Base-by-base conservation (phyloP, 2,797 vertebrate genomes). In the Diplodus puntazzo region DNA sequence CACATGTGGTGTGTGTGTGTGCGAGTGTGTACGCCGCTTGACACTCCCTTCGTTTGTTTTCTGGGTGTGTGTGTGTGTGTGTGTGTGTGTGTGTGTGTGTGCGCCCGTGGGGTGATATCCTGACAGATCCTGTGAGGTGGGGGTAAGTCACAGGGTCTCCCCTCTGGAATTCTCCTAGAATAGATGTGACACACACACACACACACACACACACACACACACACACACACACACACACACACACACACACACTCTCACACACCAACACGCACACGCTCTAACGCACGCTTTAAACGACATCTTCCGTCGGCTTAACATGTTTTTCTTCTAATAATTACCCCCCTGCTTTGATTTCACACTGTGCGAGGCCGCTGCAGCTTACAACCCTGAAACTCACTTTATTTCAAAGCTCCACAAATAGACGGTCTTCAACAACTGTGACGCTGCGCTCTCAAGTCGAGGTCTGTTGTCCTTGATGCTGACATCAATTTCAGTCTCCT, bases 131-230 rank as follows among this genome's bases (percentile, higher is more conserved):
- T 90, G 69, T 30, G 82, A 80, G 91, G 92, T 89, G 93, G 93
- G 93, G 93, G 91, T 90, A 91, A 93, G 94, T 94, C 92, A 94
- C 92, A 89, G 89, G 85, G 92, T 94, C 92, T 92, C 92, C 92
- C 94, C 91, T 92, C 74, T 92, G 91, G 91, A 94, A 95, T 95
- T 95, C 91, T 93, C 94, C 91, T 73, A 93, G 93, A 95, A 95
- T 95, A 95, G 92, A 91, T 82, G 75, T 53, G 60, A 57, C 74
- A 75, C 76, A 81, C 82, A 72, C 82, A 73, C 62, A 68, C 70
- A 52, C 73, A 64, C 64, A 57, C 65, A 61, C 77, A 50, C 77
- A 62, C 77, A 75, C 61, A 62, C 76, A 75, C 21, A 25, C 53
- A 53, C 20, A 54, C 80, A 79, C 66, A 66, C 60, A 75, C 67